These are phyloP conservation scores for Remorina albescens DNA, from an alignment of 2,797 vertebrate genomes.

Conservation along the genomic window DNA sequence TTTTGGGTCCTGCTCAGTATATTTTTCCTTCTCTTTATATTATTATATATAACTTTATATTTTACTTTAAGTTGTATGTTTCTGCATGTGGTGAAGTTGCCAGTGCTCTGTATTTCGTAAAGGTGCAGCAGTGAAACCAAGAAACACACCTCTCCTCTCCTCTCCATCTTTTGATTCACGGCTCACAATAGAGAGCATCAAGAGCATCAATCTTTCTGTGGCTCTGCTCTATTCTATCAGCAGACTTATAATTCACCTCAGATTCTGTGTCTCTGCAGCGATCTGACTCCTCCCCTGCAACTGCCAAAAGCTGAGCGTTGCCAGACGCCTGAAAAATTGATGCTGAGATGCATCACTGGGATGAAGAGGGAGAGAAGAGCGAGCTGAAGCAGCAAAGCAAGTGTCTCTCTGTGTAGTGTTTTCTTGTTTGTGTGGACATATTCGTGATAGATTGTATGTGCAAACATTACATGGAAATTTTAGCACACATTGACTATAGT, in stretches of 20 bases:
- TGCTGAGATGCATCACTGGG: constrained; percentile 70
- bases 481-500: constrained; percentile 4
- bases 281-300: constrained; percentile 32
- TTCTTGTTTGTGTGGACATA: constrained; percentile 1
- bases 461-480: not conserved
- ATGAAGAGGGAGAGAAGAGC: constrained; percentile 52
- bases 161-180: constrained; percentile 41
- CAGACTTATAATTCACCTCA: constrained; percentile 77
- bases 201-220: constrained; percentile 75
- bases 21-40: too few species aligned
- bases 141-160: constrained; percentile 29
- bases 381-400: constrained; percentile 30
- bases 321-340: constrained; percentile 78
- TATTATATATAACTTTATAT: too few species aligned
- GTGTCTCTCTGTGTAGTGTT: constrained; percentile 18
- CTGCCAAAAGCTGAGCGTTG: constrained; percentile 71
- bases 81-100: not conserved
- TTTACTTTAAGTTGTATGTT: not conserved
- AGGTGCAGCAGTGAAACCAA: too few species aligned
- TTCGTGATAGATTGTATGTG: not conserved
- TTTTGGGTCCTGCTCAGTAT: too few species aligned
- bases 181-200: constrained; percentile 71
- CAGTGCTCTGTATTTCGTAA: too few species aligned
- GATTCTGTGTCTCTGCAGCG: constrained; percentile 68
- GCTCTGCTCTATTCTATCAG: constrained; percentile 68